These are phyloP conservation scores for Clostera curtula DNA, from an alignment of 2,888 invertebrate species.

Conservation along the genomic window DNA sequence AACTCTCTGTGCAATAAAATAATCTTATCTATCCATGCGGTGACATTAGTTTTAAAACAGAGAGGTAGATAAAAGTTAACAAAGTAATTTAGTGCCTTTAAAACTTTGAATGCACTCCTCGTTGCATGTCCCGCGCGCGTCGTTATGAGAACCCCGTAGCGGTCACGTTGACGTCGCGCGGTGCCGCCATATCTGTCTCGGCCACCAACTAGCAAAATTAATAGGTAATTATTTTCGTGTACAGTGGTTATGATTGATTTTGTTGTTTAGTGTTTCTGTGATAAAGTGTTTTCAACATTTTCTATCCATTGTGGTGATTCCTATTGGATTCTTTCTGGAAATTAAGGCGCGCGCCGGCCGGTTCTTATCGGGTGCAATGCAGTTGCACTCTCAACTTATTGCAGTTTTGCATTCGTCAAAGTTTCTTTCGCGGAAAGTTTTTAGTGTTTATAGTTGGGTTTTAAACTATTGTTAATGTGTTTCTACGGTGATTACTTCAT, in stretches of 20 bases:
- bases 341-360: conserved; percentile 71
- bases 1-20: conserved; percentile 73
- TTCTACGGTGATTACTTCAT: conserved; percentile 54
- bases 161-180: conserved; percentile 81
- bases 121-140: conserved; percentile 84
- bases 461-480: conserved; percentile 52
- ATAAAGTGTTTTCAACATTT: conserved; percentile 50
- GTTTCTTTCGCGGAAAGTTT: conserved; percentile 71
- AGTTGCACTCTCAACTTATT: conserved; percentile 75
- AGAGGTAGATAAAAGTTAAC: conserved; percentile 52
- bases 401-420: conserved; percentile 72
- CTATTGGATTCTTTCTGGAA: conserved; percentile 68
- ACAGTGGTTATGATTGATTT: conserved; percentile 56
- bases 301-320: conserved; percentile 47
- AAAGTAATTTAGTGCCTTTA: conserved; percentile 58
- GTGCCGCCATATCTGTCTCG: conserved; percentile 81
- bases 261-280: conserved; percentile 55
- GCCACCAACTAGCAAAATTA: conserved; percentile 76
- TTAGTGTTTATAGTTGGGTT: conserved; percentile 49
- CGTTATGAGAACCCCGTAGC: conserved; percentile 85
- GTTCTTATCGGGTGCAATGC: conserved; percentile 74
- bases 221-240: conserved; percentile 75
- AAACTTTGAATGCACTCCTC: conserved; percentile 76
- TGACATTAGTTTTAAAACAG: conserved; percentile 55
- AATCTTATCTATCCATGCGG: conserved; percentile 54